Evolutionary conservation across 2,888 invertebrate genomes (phyloP).

Genomic region (Lamellibrachia satsuma): DNA sequence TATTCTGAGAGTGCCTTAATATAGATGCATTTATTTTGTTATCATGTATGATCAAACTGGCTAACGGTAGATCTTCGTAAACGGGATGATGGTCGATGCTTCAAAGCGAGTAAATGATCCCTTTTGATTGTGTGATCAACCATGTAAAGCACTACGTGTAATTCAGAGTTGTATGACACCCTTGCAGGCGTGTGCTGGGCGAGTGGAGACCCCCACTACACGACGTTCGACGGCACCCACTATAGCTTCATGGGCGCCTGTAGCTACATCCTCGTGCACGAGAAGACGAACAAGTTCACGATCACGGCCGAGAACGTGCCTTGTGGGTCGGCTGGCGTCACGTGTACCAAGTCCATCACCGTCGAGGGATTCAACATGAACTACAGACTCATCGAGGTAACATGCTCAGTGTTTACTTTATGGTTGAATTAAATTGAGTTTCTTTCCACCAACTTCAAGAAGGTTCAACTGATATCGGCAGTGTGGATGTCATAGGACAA

Average conservation of each 20-base stretch:
- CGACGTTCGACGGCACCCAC: conserved; percentile 78
- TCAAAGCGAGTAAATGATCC: too few relatives aligned
- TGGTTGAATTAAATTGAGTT: too few relatives aligned
- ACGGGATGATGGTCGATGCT: too few relatives aligned
- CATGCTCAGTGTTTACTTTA: background rate
- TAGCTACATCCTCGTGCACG: conserved; percentile 42
- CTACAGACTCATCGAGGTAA: conserved; percentile 23
- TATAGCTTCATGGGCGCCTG: conserved; percentile 90
- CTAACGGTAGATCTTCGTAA: too few relatives aligned
- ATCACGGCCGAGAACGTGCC: conserved; percentile 40
- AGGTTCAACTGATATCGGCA: too few relatives aligned
- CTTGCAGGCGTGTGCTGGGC: conserved; percentile 72
- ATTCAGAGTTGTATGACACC: conserved; percentile 34
- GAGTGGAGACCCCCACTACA: conserved; percentile 90
- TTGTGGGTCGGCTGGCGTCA: conserved; percentile 41
- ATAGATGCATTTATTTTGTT: too few relatives aligned
- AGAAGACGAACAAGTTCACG: conserved; percentile 31
- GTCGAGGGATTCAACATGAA: conserved; percentile 25
- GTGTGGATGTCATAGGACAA: too few relatives aligned
- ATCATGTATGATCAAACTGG: too few relatives aligned
- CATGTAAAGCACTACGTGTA: background rate
- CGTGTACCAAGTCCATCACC: conserved; percentile 41
- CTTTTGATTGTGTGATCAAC: too few relatives aligned
- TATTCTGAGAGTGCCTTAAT: too few relatives aligned
- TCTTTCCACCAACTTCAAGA: too few relatives aligned